Base-by-base conservation (phyloP, 2,113 vertebrate genomes). In the Sebastes schlegelii region DNA sequence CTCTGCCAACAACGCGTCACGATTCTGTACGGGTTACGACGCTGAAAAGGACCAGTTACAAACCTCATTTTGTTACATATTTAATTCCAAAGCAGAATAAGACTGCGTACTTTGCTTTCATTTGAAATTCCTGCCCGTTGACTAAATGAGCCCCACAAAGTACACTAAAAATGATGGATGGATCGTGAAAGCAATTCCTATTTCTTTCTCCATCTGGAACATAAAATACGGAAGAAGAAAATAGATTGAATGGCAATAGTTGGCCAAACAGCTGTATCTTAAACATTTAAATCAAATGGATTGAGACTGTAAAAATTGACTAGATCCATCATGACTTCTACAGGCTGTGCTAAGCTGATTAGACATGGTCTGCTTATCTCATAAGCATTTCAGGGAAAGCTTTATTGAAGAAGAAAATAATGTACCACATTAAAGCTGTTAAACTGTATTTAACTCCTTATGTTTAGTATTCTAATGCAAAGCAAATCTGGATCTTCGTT, bases 1-100 rank as follows among this genome's bases (percentile, higher is more conserved):
- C 63, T 51, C 77, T 60, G 86, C 72, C 85, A 85, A 65, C 61
- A 69, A 63, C 14, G 76, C 71, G 84, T 86, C 82, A 85, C 66
- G 68, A 79, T 74, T 80, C 49, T 71, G 34, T 43, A 43, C 2
- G 42, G 55, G 52, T 74, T 77, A 63, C 57, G 49, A 46, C 2
- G 42, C 52, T 77, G 42, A 77, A 82, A 71, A 26, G 26, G 68
- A 51, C 3, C 49, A 52, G 60, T 71, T 34, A 55, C 58, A 54
- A 54, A 89, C 48, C 61, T 70, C 4, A 19, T 83, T 40, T 45
- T 68, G 45, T 48, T 69, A 40, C 21, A 26, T 40, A 11, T 14
- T 17, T 51, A 13, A 65, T 57, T 42, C 64, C 6, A 40, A 45
- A 63, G 34, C 11, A 42, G 34, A 63, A 58, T 42, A 34, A 52